Evolutionary conservation across 2,888 invertebrate genomes (phyloP).

Genomic region (Aporophyla nigra): DNA sequence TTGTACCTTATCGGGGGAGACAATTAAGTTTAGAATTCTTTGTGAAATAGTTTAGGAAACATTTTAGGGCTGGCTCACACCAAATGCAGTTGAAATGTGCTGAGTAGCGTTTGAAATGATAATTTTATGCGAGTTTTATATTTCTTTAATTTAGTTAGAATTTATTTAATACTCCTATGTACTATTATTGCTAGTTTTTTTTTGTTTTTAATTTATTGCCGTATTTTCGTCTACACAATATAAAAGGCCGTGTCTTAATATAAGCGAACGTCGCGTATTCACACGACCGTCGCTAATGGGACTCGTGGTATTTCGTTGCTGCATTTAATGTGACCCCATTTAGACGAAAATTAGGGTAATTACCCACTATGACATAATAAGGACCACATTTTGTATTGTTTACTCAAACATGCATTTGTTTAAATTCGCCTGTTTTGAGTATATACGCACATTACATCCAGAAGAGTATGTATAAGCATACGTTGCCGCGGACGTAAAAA

Average conservation of each 20-base stretch:
- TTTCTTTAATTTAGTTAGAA: neutral
- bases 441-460: neutral
- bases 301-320: too few relatives aligned
- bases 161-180: neutral
- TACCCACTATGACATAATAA: neutral
- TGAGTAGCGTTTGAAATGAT: neutral
- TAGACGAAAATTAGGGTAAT: neutral
- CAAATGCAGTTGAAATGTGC: constrained; percentile 11
- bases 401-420: neutral
- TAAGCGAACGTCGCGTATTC: neutral
- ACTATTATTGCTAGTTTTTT: neutral
- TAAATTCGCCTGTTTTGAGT: neutral
- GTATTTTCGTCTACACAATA: neutral
- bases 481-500: too few relatives aligned
- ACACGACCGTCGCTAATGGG: too few relatives aligned
- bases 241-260: neutral
- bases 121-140: neutral
- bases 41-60: constrained; percentile 7
- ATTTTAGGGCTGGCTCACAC: constrained; percentile 17
- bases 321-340: constrained; percentile 7
- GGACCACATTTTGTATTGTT: neutral
- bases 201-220: neutral
- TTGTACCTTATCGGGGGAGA: constrained; percentile 24
- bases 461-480: neutral
- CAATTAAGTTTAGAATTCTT: constrained; percentile 29